These are phyloP conservation scores for Sphaerophoria rueppellii DNA, from an alignment of 2,888 invertebrate species.

Conservation along the genomic window DNA sequence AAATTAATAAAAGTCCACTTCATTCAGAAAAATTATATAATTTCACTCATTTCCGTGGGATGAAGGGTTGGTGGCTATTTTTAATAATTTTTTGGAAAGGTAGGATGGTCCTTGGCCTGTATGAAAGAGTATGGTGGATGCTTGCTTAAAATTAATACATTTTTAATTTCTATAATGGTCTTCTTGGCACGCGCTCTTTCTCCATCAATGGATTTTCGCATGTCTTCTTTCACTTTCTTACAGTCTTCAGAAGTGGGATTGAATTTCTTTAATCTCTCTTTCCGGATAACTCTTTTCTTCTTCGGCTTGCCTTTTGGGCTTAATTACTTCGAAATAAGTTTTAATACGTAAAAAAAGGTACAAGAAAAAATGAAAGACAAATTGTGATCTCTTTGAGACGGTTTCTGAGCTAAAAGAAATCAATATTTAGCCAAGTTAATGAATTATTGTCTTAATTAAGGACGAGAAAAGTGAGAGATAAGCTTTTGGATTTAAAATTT, in stretches of 20 bases:
- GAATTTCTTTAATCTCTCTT: constrained; percentile 25
- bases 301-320: not conserved
- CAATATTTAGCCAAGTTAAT: constrained; percentile 19
- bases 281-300: not conserved
- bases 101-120: not conserved
- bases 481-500: too few species aligned
- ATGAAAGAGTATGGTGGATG: not conserved
- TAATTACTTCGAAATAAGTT: constrained; percentile 4
- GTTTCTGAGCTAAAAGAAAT: not conserved
- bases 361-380: not conserved
- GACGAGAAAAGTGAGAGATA: too few species aligned
- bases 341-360: not conserved
- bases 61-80: not conserved
- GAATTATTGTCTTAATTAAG: not conserved
- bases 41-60: not conserved
- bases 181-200: constrained; percentile 7
- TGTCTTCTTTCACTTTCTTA: not conserved
- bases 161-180: constrained; percentile 19
- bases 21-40: not conserved
- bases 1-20: constrained; percentile 22
- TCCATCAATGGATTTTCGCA: not conserved
- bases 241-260: not conserved
- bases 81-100: too few species aligned
- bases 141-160: not conserved
- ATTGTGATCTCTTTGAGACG: not conserved